Evolutionary conservation across 2,888 invertebrate species (phyloP), one percentile per base, ranked within the genome.

Genomic region (Caenorhabditis imperialis): DNA sequence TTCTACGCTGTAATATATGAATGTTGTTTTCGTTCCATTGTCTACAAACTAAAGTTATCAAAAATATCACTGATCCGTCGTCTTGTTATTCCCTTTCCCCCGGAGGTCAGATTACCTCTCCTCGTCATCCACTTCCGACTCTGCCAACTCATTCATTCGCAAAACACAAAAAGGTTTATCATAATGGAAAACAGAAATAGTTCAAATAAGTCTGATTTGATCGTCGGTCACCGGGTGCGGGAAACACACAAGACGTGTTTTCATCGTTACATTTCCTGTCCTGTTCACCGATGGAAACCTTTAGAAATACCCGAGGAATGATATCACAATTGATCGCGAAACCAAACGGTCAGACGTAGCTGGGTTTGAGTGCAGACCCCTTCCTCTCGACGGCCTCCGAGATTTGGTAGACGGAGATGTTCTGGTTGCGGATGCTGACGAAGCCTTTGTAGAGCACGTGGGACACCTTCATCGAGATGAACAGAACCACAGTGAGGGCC

Each of bases 401-500:
- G 22, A 74, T 67, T 5, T 67, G 61, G 38, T 67, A 74, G 23
- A 38, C 42, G n/a, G 51, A 22, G 20, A 74, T 51, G 25, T 74
- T 74, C 30, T 74, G 67, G 23, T 55, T 57, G 23, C 74, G 67
- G 20, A 67, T 57, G 16, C 37, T 57, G 4, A 74, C 61, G 27
- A 67, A 74, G 51, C 79, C 79, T 65, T 69, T 70, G 63, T 77
- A 79, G 2, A 79, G 57, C 53, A 76, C 63, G 25, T 62, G 71
- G 0, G 79, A 79, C 2, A 75, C 25, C 53, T 77, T 75, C 22
- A 69, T 57, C 0, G 69, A 33, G 27, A 75, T 40, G n/a, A 77
- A 25, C 10, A 79, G 73, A 5, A 63, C 60, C 30, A 79, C 27
- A 4, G 75, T 69, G 4, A 79, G 61, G 45, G 63, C 27, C 3